phyloP scores from a whole-genome alignment of 92 coral and sea anemone species.

The Phenganax marumi region DNA sequence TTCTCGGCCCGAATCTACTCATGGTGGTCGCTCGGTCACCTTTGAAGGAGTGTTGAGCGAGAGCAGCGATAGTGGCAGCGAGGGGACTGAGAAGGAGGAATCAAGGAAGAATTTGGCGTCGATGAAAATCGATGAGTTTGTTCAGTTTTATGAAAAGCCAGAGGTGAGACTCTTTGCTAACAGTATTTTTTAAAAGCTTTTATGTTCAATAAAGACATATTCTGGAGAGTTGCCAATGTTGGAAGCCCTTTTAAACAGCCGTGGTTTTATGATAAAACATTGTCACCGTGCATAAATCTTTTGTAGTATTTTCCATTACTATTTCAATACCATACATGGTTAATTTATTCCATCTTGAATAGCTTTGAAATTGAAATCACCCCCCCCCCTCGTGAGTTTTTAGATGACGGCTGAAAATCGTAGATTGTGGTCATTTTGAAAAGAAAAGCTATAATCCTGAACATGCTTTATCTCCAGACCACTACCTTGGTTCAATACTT shows the following conservation, averaged over 20 bases:
- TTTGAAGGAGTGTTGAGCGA: slow-evolving; percentile 72
- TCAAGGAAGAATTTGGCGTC: slow-evolving; percentile 65
- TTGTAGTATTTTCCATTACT: no score
- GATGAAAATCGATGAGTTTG: slow-evolving; percentile 83
- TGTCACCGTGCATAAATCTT: no score
- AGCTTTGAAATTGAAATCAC: no score
- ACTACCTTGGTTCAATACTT: slow-evolving; percentile 68
- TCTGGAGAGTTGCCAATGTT: background rate
- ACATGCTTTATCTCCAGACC: slow-evolving; percentile 43
- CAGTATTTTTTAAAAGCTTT: background rate
- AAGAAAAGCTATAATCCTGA: background rate
- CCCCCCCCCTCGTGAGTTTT: no score
- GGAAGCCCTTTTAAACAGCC: background rate
- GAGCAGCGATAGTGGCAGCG: slow-evolving; percentile 96
- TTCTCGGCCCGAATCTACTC: slow-evolving; percentile 67
- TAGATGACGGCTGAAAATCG: background rate
- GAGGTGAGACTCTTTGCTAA: slow-evolving; percentile 58
- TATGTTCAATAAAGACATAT: background rate
- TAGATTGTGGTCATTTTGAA: background rate
- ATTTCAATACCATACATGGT: no score
- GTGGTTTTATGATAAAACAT: no score
- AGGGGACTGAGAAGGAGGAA: slow-evolving; percentile 67
- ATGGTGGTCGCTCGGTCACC: slow-evolving; percentile 59
- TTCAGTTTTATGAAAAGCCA: slow-evolving; percentile 67
- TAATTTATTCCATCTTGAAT: no score